Evolutionary conservation across 2,113 vertebrate species (phyloP).

Genomic region (Hemicordylus capensis): DNA sequence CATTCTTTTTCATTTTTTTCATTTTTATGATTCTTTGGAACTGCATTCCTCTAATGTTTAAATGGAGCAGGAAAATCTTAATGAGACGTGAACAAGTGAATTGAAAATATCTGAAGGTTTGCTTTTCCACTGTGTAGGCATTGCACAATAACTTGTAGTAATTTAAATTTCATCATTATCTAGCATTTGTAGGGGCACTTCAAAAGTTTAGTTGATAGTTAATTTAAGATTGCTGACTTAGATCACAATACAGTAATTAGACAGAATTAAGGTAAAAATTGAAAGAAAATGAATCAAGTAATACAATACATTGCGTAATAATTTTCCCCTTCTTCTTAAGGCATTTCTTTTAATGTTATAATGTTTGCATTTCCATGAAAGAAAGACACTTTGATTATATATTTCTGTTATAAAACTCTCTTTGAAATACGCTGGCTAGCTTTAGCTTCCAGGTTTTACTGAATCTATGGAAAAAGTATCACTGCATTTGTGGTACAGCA

Average conservation of each 20-base stretch:
- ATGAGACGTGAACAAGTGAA: not conserved
- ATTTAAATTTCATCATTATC: constrained; percentile 31
- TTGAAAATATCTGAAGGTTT: constrained; percentile 35
- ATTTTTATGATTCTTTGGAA: constrained; percentile 12
- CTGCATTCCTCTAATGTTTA: not conserved
- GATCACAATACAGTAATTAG: constrained; percentile 54
- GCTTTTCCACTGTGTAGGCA: not conserved
- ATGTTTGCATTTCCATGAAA: constrained; percentile 2
- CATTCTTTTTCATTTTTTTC: not conserved
- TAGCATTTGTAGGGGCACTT: constrained; percentile 26
- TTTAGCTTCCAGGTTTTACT: not conserved
- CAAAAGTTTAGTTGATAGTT: constrained; percentile 57
- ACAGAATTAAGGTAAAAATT: constrained; percentile 48
- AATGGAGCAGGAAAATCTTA: not conserved
- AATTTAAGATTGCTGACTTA: constrained; percentile 46
- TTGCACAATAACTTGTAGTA: not conserved
- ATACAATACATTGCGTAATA: not conserved
- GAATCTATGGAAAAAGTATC: accelerated
- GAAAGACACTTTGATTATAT: constrained; percentile 17
- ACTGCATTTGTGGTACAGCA: not conserved
- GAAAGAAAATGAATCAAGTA: constrained; percentile 51
- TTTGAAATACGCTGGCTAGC: not conserved
- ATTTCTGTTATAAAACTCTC: constrained; percentile 1
- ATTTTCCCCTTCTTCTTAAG: not conserved
- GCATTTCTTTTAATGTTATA: constrained; percentile 36